Evolutionary conservation across 1,140 invertebrate genomes (phyloP), one percentile per base, ranked within the genome.

Genomic region (Paralvinella palmiformis): DNA sequence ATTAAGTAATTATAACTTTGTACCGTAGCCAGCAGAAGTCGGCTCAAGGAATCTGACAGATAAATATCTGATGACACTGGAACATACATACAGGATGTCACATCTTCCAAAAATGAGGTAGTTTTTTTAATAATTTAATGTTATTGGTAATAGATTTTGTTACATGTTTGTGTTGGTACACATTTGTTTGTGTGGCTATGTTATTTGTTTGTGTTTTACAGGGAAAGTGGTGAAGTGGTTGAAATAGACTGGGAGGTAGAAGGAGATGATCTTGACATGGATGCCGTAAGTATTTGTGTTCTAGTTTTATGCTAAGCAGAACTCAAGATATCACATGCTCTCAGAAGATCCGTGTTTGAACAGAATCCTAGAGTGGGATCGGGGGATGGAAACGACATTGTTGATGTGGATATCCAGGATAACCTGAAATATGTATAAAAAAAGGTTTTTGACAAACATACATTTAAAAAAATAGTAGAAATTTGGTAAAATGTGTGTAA

Each of bases 101-200:
- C 65, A 69, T 32, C 67, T 73, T 22, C 68, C 70, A 24, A 59
- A 61, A 41, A 66, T 69, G 67, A 71, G 62, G 71, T 73, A 35
- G 59, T 13, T 36, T n/a, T 31, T 2, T 15, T 31, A 31, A 32
- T 15, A 31, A 57, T 24, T 36, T 57, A 33, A 57, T 33, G 29
- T 33, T 4, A 31, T 31, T 15, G 10, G 5, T n/a, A 15, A 57
- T 32, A 15, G 15, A 33, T 15, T 41, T 45, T 17, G 3, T 31
- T 33, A 17, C 3, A n/a, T 37, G 31, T 6, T 17, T 37, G 44
- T 58, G 31, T 52, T 52, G 15, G 22, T 62, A 31, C 20, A n/a
- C 50, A 62, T 27, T 31, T 60, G 2, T 3, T 1, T 27, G 65
- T 56, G 4, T 33, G 4, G 0, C 41, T 2, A 50, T 50, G n/a